These are phyloP conservation scores for Caretta caretta DNA, from an alignment of 2,113 vertebrate species.

Conservation along the genomic window DNA sequence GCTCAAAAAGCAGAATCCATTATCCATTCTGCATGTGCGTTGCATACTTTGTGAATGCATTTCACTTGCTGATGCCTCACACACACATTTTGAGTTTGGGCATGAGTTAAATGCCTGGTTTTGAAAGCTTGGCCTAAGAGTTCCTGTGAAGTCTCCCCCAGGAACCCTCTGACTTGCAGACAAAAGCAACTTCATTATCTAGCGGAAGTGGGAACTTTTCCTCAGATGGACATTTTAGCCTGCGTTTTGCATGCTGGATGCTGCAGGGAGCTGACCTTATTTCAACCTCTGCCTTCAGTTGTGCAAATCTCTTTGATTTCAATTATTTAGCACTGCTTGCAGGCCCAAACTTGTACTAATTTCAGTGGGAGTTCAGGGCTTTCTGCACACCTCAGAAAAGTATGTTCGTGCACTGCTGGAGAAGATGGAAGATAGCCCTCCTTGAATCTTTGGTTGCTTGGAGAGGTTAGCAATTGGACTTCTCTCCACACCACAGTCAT, in stretches of 20 bases:
- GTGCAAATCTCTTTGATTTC: not conserved
- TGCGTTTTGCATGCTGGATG: not conserved
- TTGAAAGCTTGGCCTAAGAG: not conserved
- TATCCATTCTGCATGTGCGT: not conserved
- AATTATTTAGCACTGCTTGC: not conserved
- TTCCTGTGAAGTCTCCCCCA: not conserved
- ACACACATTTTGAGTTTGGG: not conserved
- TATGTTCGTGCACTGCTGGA: not conserved
- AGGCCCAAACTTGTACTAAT: not conserved
- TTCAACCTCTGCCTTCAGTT: not conserved
- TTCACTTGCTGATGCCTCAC: not conserved
- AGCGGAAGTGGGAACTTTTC: not conserved
- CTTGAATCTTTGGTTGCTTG: not conserved
- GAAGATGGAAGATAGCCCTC: not conserved
- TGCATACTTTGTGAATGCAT: not conserved
- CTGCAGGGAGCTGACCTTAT: not conserved
- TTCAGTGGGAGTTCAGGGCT: not conserved
- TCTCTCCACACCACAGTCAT: not conserved
- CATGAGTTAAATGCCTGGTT: not conserved
- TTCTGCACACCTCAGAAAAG: not conserved
- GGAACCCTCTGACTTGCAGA: not conserved
- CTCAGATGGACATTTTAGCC: not conserved
- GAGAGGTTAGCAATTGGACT: not conserved
- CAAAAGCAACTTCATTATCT: not conserved
- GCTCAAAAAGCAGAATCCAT: not conserved